Base-by-base conservation (phyloP, 1,140 invertebrate species). In the Leptinotarsa undecemlineata region DNA sequence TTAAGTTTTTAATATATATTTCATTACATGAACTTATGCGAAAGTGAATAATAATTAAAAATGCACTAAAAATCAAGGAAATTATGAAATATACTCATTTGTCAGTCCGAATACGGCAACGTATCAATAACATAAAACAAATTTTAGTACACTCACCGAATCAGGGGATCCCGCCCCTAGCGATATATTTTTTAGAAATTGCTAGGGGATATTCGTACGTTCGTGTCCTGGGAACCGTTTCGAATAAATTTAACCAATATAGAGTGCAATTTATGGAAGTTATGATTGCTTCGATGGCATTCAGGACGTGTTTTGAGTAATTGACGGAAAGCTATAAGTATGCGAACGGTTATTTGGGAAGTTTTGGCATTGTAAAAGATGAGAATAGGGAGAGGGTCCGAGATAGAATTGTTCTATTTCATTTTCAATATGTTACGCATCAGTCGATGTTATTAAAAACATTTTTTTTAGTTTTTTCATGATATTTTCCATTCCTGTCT, bases 191-290 rank as follows among this genome's bases (percentile, higher is more conserved):
- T 57, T 17, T 17, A 57, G n/a, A 57, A 57, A 57, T 8, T 57
- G 17, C 51, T 57, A 57, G 51, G 51, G 51, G 51, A 57, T 57
- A 57, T 57, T 57, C 51, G 51, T 57, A 19, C 51, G 51, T 57
- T 57, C 51, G 51, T 57, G 51, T n/a, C 51, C 51, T 15, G 51
- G 51, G 51, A 57, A 57, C 51, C 13, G 14, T 57, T 57, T 57
- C 51, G 51, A 57, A 57, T 57, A 57, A 57, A 57, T 57, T 57
- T 19, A 57, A 57, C 51, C 51, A 57, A 57, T 57, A 57, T 57
- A 57, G 51, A 57, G 51, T 57, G 51, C 51, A 57, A 57, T 57
- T 57, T 57, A 57, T 57, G 51, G 6, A 57, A 57, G 51, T 57
- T 57, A 57, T 57, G 17, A 57, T 57, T 57, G 51, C 51, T 57